Conservation (phyloP, 2,113 vertebrate genomes). For the Riparia riparia region DNA sequence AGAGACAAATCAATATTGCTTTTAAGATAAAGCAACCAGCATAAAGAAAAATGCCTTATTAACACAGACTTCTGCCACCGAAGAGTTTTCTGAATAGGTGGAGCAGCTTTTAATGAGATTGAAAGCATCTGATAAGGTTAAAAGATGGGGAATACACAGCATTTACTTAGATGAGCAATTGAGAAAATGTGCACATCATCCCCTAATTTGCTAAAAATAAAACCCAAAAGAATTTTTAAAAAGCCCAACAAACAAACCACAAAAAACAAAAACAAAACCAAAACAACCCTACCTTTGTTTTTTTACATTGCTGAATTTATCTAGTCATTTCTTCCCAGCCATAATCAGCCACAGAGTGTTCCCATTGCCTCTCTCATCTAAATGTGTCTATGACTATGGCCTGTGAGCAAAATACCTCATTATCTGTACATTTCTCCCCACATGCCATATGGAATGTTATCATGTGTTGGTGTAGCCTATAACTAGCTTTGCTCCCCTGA, state of each 20-base stretch:
- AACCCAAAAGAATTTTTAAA: background rate
- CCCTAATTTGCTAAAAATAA: background rate
- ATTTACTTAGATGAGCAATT: background rate
- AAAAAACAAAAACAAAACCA: background rate
- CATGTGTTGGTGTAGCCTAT: rapidly evolving
- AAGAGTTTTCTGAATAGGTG: background rate
- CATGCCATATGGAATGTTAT: background rate
- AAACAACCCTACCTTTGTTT: background rate
- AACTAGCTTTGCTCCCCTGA: background rate
- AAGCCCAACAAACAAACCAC: background rate
- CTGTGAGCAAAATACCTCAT: background rate
- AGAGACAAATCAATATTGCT: background rate
- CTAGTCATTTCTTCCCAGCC: background rate
- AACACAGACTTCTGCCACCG: background rate
- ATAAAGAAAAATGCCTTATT: background rate
- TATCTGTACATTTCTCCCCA: background rate
- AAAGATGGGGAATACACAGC: background rate
- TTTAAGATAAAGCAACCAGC: background rate
- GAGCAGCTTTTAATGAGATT: background rate
- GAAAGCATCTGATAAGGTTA: background rate
- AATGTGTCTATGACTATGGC: rapidly evolving
- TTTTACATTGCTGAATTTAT: background rate
- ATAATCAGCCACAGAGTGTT: background rate
- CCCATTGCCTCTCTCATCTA: background rate
- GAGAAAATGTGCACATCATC: background rate